Evolutionary conservation across 2,888 invertebrate species (phyloP).

Genomic region (Hypsopygia costalis): DNA sequence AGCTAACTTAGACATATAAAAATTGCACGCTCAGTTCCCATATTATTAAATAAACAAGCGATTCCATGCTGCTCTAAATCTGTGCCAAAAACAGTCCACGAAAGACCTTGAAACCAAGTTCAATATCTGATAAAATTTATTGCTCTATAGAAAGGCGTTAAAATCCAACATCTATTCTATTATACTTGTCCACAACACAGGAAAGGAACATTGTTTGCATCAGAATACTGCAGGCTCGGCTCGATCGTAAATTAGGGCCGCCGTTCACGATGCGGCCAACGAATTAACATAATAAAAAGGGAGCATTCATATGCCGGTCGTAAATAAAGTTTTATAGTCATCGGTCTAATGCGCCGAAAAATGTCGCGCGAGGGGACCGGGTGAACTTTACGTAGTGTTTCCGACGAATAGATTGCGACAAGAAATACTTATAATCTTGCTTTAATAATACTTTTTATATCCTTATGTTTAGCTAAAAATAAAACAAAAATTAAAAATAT

Average conservation of each 20-base stretch:
- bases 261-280: constrained; percentile 43
- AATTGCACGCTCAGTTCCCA: too few relatives aligned
- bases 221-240: not conserved
- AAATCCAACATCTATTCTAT: not conserved
- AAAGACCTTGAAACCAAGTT: not conserved
- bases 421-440: too few relatives aligned
- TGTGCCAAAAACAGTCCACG: not conserved
- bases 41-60: too few relatives aligned
- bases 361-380: constrained; percentile 45
- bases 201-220: constrained; percentile 3
- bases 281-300: constrained; percentile 76
- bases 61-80: too few relatives aligned
- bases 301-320: constrained; percentile 62
- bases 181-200: constrained; percentile 3
- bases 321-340: constrained; percentile 74
- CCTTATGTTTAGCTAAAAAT: too few relatives aligned
- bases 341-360: constrained; percentile 70
- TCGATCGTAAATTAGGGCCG: constrained; percentile 56
- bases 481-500: too few relatives aligned
- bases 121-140: not conserved
- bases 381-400: constrained; percentile 7
- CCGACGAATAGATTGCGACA: too few relatives aligned
- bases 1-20: too few relatives aligned
- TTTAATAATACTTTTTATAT: too few relatives aligned
- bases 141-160: not conserved